Conservation (phyloP, 2,113 vertebrate genomes). For the Misgurnus anguillicaudatus region DNA sequence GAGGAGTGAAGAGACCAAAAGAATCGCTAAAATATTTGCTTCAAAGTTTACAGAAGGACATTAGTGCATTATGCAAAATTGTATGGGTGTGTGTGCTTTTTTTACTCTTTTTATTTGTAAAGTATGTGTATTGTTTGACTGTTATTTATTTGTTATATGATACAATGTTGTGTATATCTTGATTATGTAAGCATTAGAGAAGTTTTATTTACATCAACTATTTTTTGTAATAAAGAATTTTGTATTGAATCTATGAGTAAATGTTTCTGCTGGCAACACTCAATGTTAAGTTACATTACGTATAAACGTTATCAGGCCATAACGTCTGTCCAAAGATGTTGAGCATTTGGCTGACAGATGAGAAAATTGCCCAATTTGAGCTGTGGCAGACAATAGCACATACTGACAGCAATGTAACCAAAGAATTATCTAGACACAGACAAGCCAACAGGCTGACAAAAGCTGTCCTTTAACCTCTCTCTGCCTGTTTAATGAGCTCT, state of each 20-base stretch:
- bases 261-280: background rate
- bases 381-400: conserved; percentile 59
- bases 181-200: conserved; percentile 40
- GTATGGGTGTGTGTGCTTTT: background rate
- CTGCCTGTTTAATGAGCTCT: conserved; percentile 50
- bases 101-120: background rate
- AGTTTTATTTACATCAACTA: background rate
- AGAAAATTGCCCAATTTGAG: conserved; percentile 70
- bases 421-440: conserved; percentile 58
- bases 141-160: conserved; percentile 27
- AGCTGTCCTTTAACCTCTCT: conserved; percentile 12
- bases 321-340: conserved; percentile 48
- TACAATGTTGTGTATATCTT: conserved; percentile 1
- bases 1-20: conserved; percentile 77
- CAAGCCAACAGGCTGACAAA: conserved; percentile 41
- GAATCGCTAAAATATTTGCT: conserved; percentile 90
- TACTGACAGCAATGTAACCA: conserved; percentile 68
- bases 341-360: conserved; percentile 65
- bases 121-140: background rate
- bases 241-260: background rate
- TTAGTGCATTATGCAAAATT: conserved; percentile 45
- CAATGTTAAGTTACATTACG: background rate
- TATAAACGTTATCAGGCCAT: background rate
- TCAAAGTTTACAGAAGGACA: conserved; percentile 72
- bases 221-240: conserved; percentile 49